Percentiles rank a stretch among this genome's conserved stretches.
Conservation (phyloP, 2,113 vertebrate genomes). For the Anhinga anhinga region DNA sequence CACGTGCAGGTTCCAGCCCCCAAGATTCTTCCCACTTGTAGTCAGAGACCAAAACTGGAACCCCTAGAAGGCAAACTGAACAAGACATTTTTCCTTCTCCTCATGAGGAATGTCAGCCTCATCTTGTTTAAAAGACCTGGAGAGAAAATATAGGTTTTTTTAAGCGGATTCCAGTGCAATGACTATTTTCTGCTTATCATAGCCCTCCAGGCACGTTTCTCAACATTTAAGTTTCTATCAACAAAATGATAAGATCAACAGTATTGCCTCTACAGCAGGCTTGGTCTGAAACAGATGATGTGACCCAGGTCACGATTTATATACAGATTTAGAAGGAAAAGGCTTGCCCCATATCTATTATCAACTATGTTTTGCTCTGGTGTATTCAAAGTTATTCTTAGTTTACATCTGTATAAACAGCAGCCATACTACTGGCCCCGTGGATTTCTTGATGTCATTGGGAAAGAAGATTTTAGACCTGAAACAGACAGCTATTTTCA, state of each 20-base stretch:
- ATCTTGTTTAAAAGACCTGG: not conserved
- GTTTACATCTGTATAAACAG: not conserved
- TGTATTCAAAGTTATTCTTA: not conserved
- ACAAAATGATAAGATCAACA: not conserved
- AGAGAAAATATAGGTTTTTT: not conserved
- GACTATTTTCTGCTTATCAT: not conserved
- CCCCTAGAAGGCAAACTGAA: not conserved
- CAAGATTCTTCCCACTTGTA: not conserved
- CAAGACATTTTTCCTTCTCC: not conserved
- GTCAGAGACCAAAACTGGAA: not conserved
- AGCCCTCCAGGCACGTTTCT: not conserved
- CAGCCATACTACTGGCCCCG: not conserved
- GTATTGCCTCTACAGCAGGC: not conserved
- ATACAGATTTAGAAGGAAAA: not conserved
- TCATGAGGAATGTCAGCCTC: not conserved
- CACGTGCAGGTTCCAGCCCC: not conserved
- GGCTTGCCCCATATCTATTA: not conserved
- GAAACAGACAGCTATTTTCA: not conserved
- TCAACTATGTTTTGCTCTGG: not conserved
- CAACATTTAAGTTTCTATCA: not conserved
- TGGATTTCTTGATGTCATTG: not conserved
- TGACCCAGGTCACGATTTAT: not conserved
- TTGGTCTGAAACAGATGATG: not conserved
- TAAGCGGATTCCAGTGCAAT: not conserved
- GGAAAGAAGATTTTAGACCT: not conserved